phyloP scores from a whole-genome alignment of 2,888 invertebrate genomes.

The Poecilobothrus nobilitatus region DNA sequence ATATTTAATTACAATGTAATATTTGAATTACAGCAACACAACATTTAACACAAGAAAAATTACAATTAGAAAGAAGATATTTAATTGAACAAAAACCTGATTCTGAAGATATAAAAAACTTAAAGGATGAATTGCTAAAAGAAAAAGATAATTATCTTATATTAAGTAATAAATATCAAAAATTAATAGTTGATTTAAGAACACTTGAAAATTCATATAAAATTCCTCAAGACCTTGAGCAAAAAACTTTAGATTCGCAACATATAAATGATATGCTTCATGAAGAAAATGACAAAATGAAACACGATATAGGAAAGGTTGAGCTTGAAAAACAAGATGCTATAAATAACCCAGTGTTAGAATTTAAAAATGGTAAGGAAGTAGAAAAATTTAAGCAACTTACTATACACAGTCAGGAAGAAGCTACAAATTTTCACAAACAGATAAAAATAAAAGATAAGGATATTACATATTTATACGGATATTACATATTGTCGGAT shows the following conservation, averaged over 20 bases:
- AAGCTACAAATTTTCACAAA: constrained; percentile 32
- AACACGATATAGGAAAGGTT: not conserved
- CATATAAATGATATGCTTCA: not conserved
- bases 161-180: not conserved
- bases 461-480: too few species aligned
- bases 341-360: not conserved
- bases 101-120: not conserved
- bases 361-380: not conserved
- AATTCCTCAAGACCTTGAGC: not conserved
- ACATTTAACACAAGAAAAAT: not conserved
- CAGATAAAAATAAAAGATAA: constrained; percentile 36
- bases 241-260: not conserved
- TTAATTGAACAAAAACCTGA: not conserved
- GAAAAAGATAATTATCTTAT: not conserved
- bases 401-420: constrained; percentile 31
- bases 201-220: not conserved
- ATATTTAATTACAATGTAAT: too few species aligned
- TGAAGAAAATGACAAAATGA: not conserved
- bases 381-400: constrained; percentile 32
- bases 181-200: not conserved
- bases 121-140: not conserved
- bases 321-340: not conserved
- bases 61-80: not conserved
- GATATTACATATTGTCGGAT: too few species aligned
- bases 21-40: not conserved